A percentile compares a stretch with the other conserved stretches of the same genome.
Conservation (phyloP, 2,888 invertebrate species). For the Mesorhabditis sp. region DNA sequence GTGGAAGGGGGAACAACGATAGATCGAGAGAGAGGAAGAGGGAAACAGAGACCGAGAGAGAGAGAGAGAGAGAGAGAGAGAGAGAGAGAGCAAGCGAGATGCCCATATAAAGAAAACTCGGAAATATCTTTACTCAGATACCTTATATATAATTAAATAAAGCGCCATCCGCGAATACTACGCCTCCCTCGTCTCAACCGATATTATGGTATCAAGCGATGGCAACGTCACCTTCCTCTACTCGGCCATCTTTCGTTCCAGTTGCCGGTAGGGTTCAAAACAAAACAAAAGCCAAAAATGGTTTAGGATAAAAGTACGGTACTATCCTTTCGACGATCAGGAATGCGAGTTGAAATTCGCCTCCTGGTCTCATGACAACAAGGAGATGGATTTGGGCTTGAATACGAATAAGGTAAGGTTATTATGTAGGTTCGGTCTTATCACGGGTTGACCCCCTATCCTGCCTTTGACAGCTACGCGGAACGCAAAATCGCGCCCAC, state of each 20-base stretch:
- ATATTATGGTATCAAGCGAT: slow-evolving; percentile 63
- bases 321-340: slow-evolving; percentile 65
- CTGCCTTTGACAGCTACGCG: no score
- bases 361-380: slow-evolving; percentile 65
- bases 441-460: no score
- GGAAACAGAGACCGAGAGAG: no score
- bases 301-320: slow-evolving; percentile 62
- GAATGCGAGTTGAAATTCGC: slow-evolving; percentile 65
- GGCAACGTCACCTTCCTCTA: slow-evolving; percentile 66
- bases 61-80: not conserved
- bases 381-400: slow-evolving; percentile 68
- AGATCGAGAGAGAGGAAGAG: no score
- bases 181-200: slow-evolving; percentile 63
- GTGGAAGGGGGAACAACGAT: no score
- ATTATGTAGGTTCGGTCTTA: no score
- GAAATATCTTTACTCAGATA: no score
- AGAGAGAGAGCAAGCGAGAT: not conserved
- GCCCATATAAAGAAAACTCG: slow-evolving; percentile 3
- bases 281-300: slow-evolving; percentile 13
- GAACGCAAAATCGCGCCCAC: no score
- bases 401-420: slow-evolving; percentile 66
- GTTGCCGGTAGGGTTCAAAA: slow-evolving; percentile 58
- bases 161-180: slow-evolving; percentile 61
- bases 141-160: slow-evolving; percentile 13
- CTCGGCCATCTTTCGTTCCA: slow-evolving; percentile 64